Evolutionary conservation across 2,888 invertebrate genomes (phyloP), one percentile per base, ranked within the genome.

Genomic region (Chrysina gloriosa): DNA sequence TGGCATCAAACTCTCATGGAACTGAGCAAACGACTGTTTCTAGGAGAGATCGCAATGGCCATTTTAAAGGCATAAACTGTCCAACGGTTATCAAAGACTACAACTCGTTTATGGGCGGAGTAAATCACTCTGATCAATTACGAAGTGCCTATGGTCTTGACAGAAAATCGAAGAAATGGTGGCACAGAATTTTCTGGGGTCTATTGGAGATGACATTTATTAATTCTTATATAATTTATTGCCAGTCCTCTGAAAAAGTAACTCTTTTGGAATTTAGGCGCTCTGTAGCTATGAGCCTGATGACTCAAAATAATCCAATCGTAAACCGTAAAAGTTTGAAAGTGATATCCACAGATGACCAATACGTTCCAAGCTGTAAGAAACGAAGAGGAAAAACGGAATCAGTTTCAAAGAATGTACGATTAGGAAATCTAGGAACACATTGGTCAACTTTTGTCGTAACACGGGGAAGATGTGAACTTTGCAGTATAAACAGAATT

Each of bases 111-210:
- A 72, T 71, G 72, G 65, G 68, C 39, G 63, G 45, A 23, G 73
- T 73, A 0, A 70, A 72, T 68, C 67, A 69, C 65, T 45, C 67
- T 21, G 73, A 71, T 54, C 61, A 66, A 64, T 39, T 71, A 48
- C 70, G 70, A 66, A 63, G 29, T 11, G 48, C 52, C 19, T 73
- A 73, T 25, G 67, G 66, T 63, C 34, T 71, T 16, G 70, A 73
- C 52, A 47, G 69, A 14, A 70, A 69, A 23, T 67, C 50, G n/a
- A 65, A 69, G 34, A 73, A 73, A 63, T 73, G 73, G 72, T 73
- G 70, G 70, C 72, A 71, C 50, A 48, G 67, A n/a, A n/a, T n/a
- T n/a, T n/a, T n/a, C n/a, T n/a, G n/a, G n/a, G n/a, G n/a, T n/a
- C n/a, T n/a, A n/a, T 29, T 29, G 4, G 29, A 7, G 29, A 29